Percentiles rank a stretch among this genome's conserved stretches.
Conservation (phyloP, 1,140 invertebrate species). For the Nasonia longicornis region DNA sequence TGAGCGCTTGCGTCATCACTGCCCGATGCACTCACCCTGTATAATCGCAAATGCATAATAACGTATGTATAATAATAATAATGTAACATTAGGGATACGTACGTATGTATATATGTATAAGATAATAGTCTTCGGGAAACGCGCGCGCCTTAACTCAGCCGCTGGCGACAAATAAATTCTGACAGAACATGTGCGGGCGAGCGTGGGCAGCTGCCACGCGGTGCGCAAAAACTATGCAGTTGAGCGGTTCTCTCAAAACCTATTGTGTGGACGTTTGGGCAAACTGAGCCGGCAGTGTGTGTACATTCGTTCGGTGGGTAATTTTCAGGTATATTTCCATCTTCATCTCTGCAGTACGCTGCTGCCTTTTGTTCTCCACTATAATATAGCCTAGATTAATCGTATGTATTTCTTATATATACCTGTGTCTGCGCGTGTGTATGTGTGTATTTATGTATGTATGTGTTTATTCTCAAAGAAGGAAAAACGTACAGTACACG, state of each 20-base stretch:
- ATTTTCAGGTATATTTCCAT: neutral
- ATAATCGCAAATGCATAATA: no score
- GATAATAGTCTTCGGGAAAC: neutral
- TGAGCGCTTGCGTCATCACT: neutral
- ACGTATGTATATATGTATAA: neutral
- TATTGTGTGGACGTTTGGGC: conserved; percentile 7
- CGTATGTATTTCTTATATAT: neutral
- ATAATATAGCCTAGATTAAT: neutral
- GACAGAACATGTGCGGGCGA: neutral
- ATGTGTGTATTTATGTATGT: neutral
- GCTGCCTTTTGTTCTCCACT: neutral
- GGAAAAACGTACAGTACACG: neutral
- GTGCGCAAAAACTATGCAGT: neutral
- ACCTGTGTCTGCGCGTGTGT: neutral
- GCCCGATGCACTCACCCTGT: conserved; percentile 2
- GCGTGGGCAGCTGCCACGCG: no score
- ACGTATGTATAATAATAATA: no score
- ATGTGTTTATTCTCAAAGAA: neutral
- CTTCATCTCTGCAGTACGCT: neutral
- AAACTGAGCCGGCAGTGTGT: conserved; percentile 22
- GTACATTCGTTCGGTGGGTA: conserved; percentile 13
- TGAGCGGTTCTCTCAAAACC: conserved; percentile 22
- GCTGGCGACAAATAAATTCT: conserved; percentile 25
- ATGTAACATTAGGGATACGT: neutral
- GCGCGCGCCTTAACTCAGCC: neutral